Base-by-base conservation (phyloP, 2,888 invertebrate species). In the Apodemia zela region DNA sequence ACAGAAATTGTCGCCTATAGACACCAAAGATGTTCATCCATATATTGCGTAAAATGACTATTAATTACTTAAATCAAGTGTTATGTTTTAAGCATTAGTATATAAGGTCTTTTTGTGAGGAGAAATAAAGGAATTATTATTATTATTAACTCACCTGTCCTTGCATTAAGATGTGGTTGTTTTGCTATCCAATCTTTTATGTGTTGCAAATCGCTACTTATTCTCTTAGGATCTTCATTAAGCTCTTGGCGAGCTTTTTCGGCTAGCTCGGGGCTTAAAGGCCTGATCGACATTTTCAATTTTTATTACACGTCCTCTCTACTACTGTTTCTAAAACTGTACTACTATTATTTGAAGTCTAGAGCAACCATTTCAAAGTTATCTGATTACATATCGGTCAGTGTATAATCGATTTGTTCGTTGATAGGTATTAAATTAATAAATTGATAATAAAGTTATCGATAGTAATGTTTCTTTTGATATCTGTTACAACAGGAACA, bases 161-260 rank as follows among this genome's bases (percentile, higher is more conserved):
- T 82, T 5, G 87, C 85, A 51, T 74, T 81, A 35, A 93, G 74
- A 73, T 93, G 92, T 0, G 89, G 87, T 69, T 93, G 93, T 69
- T 93, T 92, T 10, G 80, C 75, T 61, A 93, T 70, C 93, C 93
- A 93, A 45, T 90, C 87, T 69, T 85, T 87, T 21, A 93, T 81
- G 66, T 87, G 79, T 64, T 87, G 76, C 35, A 93, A 73, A 73
- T 93, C 92, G 60, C 81, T 79, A 1, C 73, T 72, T 13, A 92
- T 73, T 38, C 85, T 76, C 13, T 79, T 81, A 0, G 91, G 87
- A 68, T 89, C 89, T 76, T 94, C 93, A 66, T 89, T 85, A 51
- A 93, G 73, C 71, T 93, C 92, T 18, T 75, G 69, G 57, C 76
- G 76, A 1, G 93, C 93, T 67, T 82, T 81, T 66, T 81, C 77